phyloP scores from a whole-genome alignment of 2,888 invertebrate genomes.

The Pardosa pseudoannulata region DNA sequence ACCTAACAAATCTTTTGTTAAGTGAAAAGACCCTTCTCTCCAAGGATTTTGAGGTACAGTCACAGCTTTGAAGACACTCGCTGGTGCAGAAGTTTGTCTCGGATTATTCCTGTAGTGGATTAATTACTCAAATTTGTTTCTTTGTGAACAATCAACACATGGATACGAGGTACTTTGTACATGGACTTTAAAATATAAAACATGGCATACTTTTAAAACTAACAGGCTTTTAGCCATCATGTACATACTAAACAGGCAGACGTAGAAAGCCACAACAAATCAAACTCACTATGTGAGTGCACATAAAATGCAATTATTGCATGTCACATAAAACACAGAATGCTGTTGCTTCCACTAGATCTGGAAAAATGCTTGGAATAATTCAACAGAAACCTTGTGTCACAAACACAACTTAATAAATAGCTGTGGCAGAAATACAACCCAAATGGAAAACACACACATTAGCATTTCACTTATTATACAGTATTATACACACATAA shows the following conservation, averaged over 20 bases:
- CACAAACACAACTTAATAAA: slow-evolving; percentile 3
- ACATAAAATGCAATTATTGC: slow-evolving; percentile 72
- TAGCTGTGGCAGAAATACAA: slow-evolving; percentile 48
- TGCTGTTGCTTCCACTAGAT: slow-evolving; percentile 35
- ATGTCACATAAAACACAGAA: slow-evolving; percentile 72
- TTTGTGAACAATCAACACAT: slow-evolving; percentile 61
- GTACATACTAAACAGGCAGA: slow-evolving; percentile 68
- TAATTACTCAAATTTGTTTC: slow-evolving; percentile 31
- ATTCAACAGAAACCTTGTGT: neutral
- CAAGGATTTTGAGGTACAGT: slow-evolving; percentile 50
- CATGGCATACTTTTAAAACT: slow-evolving; percentile 66
- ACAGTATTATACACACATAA: slow-evolving; percentile 3
- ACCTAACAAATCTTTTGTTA: slow-evolving; percentile 32
- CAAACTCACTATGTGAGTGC: slow-evolving; percentile 70
- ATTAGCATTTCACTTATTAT: neutral
- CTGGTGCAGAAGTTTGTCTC: slow-evolving; percentile 65
- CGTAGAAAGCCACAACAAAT: slow-evolving; percentile 69
- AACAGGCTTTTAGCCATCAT: slow-evolving; percentile 65
- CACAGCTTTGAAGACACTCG: slow-evolving; percentile 49
- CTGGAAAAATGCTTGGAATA: slow-evolving; percentile 37
- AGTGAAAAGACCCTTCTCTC: slow-evolving; percentile 47
- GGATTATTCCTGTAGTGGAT: slow-evolving; percentile 26
- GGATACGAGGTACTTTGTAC: slow-evolving; percentile 71
- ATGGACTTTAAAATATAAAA: slow-evolving; percentile 72
- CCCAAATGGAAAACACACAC: slow-evolving; percentile 9